Percentiles rank a stretch among this genome's conserved stretches.
Conservation (phyloP, 2,113 vertebrate genomes). For the Nycticryphes semicollaris region DNA sequence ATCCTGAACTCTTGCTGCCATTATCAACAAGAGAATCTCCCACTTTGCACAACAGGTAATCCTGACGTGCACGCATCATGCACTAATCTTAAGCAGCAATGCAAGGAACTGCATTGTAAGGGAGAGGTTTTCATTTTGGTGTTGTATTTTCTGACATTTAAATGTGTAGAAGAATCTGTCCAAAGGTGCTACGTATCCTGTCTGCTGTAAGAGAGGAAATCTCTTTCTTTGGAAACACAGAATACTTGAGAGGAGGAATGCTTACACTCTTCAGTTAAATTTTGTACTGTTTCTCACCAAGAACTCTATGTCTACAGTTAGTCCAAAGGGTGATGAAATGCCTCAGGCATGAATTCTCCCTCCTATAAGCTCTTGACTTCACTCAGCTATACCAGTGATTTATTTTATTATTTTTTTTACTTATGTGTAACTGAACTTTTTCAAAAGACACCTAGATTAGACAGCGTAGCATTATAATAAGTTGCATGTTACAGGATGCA, state of each 20-base stretch:
- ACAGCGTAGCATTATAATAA: not conserved
- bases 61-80: not conserved
- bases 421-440: slow-evolving; percentile 33
- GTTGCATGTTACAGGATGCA: not conserved
- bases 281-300: slow-evolving; percentile 23
- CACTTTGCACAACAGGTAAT: not conserved
- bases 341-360: not conserved
- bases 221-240: not conserved
- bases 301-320: not conserved
- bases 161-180: not conserved
- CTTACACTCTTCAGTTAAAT: slow-evolving; percentile 15
- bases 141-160: slow-evolving; percentile 35
- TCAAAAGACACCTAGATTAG: slow-evolving; percentile 7
- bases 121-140: not conserved
- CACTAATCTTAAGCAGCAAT: slow-evolving; percentile 28
- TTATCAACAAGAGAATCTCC: not conserved
- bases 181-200: slow-evolving; percentile 69
- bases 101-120: not conserved
- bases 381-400: not conserved
- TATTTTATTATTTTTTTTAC: not conserved
- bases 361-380: not conserved
- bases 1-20: not conserved
- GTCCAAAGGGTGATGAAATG: slow-evolving; percentile 2
- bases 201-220: not conserved
- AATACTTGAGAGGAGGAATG: slow-evolving; percentile 51